Percentiles rank a stretch among this genome's conserved stretches.
These are phyloP conservation scores for Esox niger DNA, from an alignment of 2,113 vertebrate species.

Conservation along the genomic window DNA sequence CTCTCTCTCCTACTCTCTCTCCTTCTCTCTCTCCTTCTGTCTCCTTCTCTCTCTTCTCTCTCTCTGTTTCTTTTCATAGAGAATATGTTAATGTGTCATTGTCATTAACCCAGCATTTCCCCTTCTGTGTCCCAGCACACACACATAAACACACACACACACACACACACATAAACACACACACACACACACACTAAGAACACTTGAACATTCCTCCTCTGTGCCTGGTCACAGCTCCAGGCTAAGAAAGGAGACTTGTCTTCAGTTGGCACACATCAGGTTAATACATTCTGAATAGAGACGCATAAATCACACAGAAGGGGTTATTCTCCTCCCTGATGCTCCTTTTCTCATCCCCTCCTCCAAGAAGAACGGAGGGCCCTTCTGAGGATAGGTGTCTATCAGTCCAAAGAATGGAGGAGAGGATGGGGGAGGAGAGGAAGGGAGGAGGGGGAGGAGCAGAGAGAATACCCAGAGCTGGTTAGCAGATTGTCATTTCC, in stretches of 20 bases:
- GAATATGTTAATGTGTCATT: slow-evolving; percentile 60
- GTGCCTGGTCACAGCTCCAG: slow-evolving; percentile 70
- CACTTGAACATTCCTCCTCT: slow-evolving; percentile 46
- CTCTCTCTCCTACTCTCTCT: too few relatives aligned
- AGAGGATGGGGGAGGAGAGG: slow-evolving; percentile 27
- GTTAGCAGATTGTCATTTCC: slow-evolving; percentile 88
- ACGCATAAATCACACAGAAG: slow-evolving; percentile 76
- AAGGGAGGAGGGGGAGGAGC: slow-evolving; percentile 30
- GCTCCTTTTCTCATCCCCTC: slow-evolving; percentile 8
- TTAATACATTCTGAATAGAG: slow-evolving; percentile 81
- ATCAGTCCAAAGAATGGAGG: slow-evolving; percentile 74
- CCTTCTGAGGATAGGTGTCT: slow-evolving; percentile 82
- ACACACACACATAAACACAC: too few relatives aligned
- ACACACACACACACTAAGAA: too few relatives aligned
- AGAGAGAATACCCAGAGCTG: slow-evolving; percentile 75
- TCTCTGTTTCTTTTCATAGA: slow-evolving; percentile 34
- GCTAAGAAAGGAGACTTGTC: slow-evolving; percentile 52
- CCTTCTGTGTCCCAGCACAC: slow-evolving; percentile 43
- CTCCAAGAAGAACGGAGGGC: slow-evolving; percentile 38
- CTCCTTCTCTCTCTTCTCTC: slow-evolving; percentile 26
- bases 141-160: too few relatives aligned
- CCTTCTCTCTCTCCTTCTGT: too few relatives aligned
- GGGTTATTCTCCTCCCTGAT: slow-evolving; percentile 53
- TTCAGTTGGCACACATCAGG: slow-evolving; percentile 73
- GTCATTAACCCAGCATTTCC: slow-evolving; percentile 66